These are phyloP conservation scores for Lepidonotus clava DNA, from an alignment of 2,888 invertebrate genomes.

Conservation along the genomic window DNA sequence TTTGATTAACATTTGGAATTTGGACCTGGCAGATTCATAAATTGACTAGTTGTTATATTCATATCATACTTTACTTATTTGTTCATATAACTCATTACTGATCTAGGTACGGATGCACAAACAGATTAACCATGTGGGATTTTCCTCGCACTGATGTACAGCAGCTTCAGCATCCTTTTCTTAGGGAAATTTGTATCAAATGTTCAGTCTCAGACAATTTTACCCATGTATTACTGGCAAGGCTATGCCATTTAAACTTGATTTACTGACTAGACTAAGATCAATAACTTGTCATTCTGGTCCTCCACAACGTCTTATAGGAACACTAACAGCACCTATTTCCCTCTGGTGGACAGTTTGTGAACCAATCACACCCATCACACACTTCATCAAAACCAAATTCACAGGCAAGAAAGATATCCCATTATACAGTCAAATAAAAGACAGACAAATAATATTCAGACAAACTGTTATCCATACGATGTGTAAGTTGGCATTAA, in stretches of 20 bases:
- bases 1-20: too few species aligned
- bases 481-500: not conserved
- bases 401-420: not conserved
- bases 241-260: constrained; percentile 16
- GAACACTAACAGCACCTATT: constrained; percentile 21
- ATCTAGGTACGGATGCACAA: not conserved
- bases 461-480: not conserved
- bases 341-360: not conserved
- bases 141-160: too few species aligned
- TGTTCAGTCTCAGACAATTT: not conserved
- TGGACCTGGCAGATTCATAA: not conserved
- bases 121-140: too few species aligned
- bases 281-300: not conserved
- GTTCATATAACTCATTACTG: not conserved
- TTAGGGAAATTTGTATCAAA: too few species aligned
- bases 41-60: not conserved
- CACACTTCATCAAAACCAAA: not conserved
- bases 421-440: not conserved
- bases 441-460: not conserved
- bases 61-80: not conserved
- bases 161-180: too few species aligned
- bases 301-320: not conserved
- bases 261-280: constrained; percentile 21
- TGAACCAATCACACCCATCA: not conserved
- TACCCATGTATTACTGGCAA: not conserved